Percentiles rank a stretch among this genome's conserved stretches.
Evolutionary conservation across 2,888 invertebrate genomes (phyloP).

Genomic region (Leptothorax acervorum): DNA sequence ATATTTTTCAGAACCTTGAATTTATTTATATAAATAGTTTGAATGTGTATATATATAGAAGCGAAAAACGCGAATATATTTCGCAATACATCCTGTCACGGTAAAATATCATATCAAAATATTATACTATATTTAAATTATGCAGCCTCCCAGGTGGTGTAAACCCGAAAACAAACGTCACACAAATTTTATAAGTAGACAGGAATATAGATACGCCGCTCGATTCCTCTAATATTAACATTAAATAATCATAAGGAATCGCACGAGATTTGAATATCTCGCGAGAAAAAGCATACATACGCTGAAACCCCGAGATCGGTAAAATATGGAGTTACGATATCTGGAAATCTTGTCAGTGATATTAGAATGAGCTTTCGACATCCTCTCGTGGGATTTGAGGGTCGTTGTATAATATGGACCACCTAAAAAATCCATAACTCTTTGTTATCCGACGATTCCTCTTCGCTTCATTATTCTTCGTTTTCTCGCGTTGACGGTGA

Average conservation of each 20-base stretch:
- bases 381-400: slow-evolving; percentile 85
- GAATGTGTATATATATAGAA: background rate
- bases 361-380: slow-evolving; percentile 26
- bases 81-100: background rate
- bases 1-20: background rate
- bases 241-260: background rate
- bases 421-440: slow-evolving; percentile 81
- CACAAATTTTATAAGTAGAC: background rate
- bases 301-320: background rate
- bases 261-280: slow-evolving; percentile 21
- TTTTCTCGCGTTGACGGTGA: slow-evolving; percentile 8
- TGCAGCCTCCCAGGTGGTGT: background rate
- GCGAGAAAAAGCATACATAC: background rate
- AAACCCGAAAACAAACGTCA: background rate
- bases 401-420: slow-evolving; percentile 92
- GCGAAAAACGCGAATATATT: background rate
- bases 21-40: slow-evolving; percentile 3
- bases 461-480: slow-evolving; percentile 29
- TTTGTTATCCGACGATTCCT: slow-evolving; percentile 28
- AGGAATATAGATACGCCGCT: background rate
- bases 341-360: slow-evolving; percentile 17
- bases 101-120: background rate
- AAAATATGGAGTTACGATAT: slow-evolving; percentile 17
- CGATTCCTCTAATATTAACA: background rate
- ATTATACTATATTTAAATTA: slow-evolving; percentile 10